Conservation (phyloP, 2,113 vertebrate species). For the Brachyhypopomus occidentalis region DNA sequence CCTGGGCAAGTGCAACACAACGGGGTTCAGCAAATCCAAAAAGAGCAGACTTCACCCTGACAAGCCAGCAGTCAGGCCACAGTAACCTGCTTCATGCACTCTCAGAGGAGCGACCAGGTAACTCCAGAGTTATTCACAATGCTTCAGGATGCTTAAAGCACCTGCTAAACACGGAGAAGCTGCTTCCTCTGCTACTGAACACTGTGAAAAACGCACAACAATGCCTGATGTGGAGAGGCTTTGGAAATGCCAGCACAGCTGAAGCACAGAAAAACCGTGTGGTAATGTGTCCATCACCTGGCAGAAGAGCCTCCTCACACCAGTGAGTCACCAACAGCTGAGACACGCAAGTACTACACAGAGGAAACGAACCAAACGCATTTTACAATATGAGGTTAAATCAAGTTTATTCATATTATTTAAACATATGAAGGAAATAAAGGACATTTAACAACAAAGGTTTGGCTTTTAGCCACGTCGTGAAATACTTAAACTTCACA, state of each 20-base stretch:
- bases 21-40: not conserved
- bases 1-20: not conserved
- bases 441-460: no score
- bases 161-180: not conserved
- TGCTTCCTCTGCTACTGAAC: not conserved
- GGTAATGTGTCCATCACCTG: slow-evolving; percentile 51
- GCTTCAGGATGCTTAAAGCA: slow-evolving; percentile 7
- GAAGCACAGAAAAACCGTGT: slow-evolving; percentile 59
- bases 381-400: not conserved
- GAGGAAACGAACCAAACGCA: not conserved
- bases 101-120: not conserved
- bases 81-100: not conserved
- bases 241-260: slow-evolving; percentile 58
- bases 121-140: not conserved
- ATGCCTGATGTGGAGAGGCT: not conserved
- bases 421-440: not conserved
- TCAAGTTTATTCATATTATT: no score
- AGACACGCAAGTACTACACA: not conserved
- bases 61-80: not conserved
- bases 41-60: not conserved
- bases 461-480: no score
- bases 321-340: not conserved
- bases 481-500: no score
- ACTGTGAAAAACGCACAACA: slow-evolving; percentile 19
- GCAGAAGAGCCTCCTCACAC: slow-evolving; percentile 54